These are phyloP conservation scores for Mythimna pallens DNA, from an alignment of 2,888 invertebrate genomes.

Conservation along the genomic window DNA sequence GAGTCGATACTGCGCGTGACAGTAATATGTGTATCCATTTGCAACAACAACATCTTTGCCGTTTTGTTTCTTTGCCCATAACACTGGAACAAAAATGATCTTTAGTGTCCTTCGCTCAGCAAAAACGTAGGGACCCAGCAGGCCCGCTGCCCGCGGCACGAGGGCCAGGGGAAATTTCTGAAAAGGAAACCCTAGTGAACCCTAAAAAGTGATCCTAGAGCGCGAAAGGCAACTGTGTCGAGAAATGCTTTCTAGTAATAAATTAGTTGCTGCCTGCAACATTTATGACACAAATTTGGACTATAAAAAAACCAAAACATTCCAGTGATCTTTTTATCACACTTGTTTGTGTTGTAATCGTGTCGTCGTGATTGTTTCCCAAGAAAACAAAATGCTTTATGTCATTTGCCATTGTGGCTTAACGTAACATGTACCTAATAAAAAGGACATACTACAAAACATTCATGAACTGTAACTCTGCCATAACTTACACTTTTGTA, in stretches of 20 bases:
- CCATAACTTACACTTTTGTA: background rate
- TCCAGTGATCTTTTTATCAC: background rate
- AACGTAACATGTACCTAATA: background rate
- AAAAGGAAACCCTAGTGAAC: no score
- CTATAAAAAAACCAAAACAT: background rate
- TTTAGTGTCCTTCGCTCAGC: no score
- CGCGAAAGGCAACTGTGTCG: background rate
- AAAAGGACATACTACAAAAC: background rate
- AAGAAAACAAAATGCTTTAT: background rate
- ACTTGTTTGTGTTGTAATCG: background rate
- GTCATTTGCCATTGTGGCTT: background rate
- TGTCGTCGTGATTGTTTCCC: background rate
- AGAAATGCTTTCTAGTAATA: background rate
- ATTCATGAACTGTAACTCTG: background rate
- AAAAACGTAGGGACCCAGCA: no score
- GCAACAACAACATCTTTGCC: constrained; percentile 67
- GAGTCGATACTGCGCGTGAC: constrained; percentile 39
- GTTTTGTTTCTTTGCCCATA: constrained; percentile 48
- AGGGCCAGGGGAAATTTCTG: no score
- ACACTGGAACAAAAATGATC: constrained; percentile 34
- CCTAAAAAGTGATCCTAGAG: no score
- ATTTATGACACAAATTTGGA: background rate
- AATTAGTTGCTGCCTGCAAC: background rate
- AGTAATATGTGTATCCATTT: constrained; percentile 68
- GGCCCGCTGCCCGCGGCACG: no score